phyloP scores from a whole-genome alignment of 1,140 invertebrate genomes.

The Drosophila simulans region DNA sequence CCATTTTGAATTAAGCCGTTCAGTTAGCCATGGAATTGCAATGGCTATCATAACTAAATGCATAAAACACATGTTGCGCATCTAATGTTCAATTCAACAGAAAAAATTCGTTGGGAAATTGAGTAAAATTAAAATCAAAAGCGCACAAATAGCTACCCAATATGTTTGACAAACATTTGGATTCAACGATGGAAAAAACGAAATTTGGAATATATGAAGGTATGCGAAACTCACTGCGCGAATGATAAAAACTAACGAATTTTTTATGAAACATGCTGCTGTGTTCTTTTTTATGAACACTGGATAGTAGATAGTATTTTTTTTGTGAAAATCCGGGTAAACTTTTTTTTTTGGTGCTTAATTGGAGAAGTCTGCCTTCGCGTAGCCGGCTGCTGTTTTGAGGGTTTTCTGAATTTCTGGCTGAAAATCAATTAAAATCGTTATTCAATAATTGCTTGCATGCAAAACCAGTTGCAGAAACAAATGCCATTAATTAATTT shows the following conservation, averaged over 20 bases:
- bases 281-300: neutral
- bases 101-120: neutral
- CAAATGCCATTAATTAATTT: conserved; percentile 34
- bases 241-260: conserved; percentile 1
- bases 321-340: neutral
- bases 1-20: neutral
- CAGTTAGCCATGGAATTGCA: neutral
- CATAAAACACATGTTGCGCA: conserved; percentile 2
- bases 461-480: neutral
- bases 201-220: no score
- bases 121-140: neutral
- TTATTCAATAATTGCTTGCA: conserved; percentile 8
- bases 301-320: neutral
- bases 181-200: neutral
- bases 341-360: neutral
- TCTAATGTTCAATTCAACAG: neutral
- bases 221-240: neutral
- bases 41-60: neutral
- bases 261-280: neutral
- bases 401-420: conserved; percentile 10
- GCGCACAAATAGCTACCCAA: neutral
- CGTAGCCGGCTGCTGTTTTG: conserved; percentile 1
- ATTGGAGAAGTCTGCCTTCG: neutral
- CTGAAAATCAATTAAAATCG: conserved; percentile 23
- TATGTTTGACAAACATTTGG: conserved; percentile 12